Percentiles rank a stretch among this genome's conserved stretches.
Conservation (phyloP, 1,140 invertebrate genomes). For the Helicoverpa armigera region DNA sequence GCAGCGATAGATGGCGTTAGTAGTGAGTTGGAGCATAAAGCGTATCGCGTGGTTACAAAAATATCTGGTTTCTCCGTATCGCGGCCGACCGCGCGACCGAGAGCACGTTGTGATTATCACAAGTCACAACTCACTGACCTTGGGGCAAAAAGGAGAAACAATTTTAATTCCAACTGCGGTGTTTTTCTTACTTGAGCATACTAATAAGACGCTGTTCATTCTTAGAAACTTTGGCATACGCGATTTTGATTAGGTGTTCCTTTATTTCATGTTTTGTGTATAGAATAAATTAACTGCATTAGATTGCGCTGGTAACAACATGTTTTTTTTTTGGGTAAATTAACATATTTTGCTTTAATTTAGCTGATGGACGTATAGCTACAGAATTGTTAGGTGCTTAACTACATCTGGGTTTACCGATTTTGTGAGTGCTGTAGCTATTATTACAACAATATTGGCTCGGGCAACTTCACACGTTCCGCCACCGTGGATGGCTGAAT, state of each 20-base stretch:
- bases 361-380: not conserved
- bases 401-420: no score
- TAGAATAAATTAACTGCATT: not conserved
- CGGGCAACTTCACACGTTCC: no score
- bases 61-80: slow-evolving; percentile 65
- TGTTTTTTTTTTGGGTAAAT: not conserved
- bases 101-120: slow-evolving; percentile 71
- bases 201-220: slow-evolving; percentile 65
- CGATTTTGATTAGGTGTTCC: slow-evolving; percentile 37
- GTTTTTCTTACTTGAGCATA: slow-evolving; percentile 74
- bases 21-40: slow-evolving; percentile 40
- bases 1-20: slow-evolving; percentile 68
- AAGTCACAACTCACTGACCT: slow-evolving; percentile 80
- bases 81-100: slow-evolving; percentile 51
- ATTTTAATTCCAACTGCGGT: slow-evolving; percentile 70
- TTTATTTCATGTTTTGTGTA: slow-evolving; percentile 4
- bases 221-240: slow-evolving; percentile 53
- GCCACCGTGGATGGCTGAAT: no score
- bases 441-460: no score
- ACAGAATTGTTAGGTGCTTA: no score
- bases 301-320: no score
- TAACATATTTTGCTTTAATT: not conserved
- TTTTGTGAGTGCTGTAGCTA: no score
- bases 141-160: slow-evolving; percentile 80
- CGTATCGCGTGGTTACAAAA: slow-evolving; percentile 55